Base-by-base conservation (phyloP, 2,113 vertebrate genomes). In the Dendropsophus ebraccatus region DNA sequence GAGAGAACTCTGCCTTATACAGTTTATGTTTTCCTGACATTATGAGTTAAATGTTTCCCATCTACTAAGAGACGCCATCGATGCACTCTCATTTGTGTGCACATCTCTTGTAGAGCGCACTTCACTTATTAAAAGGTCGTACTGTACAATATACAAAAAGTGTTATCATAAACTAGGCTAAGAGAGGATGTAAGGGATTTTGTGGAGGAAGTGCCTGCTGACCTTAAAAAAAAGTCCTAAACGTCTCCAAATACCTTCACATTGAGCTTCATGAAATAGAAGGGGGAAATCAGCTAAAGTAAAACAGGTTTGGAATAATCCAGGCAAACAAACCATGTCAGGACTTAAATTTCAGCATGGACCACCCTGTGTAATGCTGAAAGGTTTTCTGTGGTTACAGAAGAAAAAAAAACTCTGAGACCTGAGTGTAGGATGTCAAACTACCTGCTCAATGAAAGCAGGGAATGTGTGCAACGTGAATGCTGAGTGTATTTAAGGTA, bases 161-260 rank as follows among this genome's bases (percentile, higher is more conserved):
- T 90, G 81, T 90, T 91, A 84, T 88, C 87, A 89, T 91, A 87
- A 88, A 88, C 87, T 89, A 89, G 88, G 82, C 86, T 88, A 89
- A 88, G 83, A 90, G 88, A 91, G 87, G 88, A 93, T 92, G 85
- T 88, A 65, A 58, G 88, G 86, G 88, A 90, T 93, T 92, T 92
- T 67, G 56, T 87, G 90, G 69, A 91, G 89, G 87, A 93, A 91
- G 87, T 87, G 12, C 87, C 81, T 89, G 78, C 85, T 90, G 88
- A 72, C 87, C 76, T 85, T 90, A 82, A 85, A 85, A 84, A 12
- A 84, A 77, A 77, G 50, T 60, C 35, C 23, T 76, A 60, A 62
- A 28, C 11, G 67, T 76, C 72, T 70, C 75, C 2, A 41, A 79
- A 65, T 89, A 35, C 47, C 81, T 90, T 91, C 41, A 86, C 1